Base-by-base conservation (phyloP, 2,113 vertebrate genomes). In the Ariopsis seemanni region DNA sequence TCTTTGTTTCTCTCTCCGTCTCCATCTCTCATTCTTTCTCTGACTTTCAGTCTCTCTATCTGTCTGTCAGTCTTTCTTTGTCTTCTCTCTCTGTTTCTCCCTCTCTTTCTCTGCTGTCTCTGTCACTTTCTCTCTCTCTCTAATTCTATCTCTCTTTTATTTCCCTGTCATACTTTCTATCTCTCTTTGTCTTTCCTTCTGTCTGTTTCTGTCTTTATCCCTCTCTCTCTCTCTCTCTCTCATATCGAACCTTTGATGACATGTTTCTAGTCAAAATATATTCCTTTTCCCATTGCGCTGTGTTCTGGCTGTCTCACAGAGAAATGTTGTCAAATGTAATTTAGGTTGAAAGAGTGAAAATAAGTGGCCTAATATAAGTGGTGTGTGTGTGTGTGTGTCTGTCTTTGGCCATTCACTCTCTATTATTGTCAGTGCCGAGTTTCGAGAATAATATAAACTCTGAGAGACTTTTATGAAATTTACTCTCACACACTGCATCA, bases 381-480 rank as follows among this genome's bases (percentile, higher is more conserved):
- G 30, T 25, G 20, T 60, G 18, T 60, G 69, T 74, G 67, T 34
- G 62, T 25, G 62, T 25, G 62, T 65, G 63, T 65, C 42, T 72
- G 69, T 72, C 17, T 48, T 4, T 48, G 34, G 18, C 22, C 72
- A 75, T 22, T 75, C 48, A 50, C n/a, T 87, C 53, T 87, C 57
- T 63, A 57, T 87, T 82, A 57, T 5, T 30, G 17, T 85, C 77
- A 72, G 55, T 60, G 82, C 60, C 25, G 48, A 52, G 74, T 65
- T 75, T 52, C 30, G 10, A 50, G 22, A 74, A 62, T 34, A 89
- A 22, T 20, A 87, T 25, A n/a, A 78, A 3, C 53, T 69, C 65
- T 81, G 75, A 22, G 52, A 82, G 82, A 55, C n/a, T 57, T 30
- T 84, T 77, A 84, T 75, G 63, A 81, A 81, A 83, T 85, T 60